Percentiles rank a stretch among this genome's conserved stretches.
Conservation (phyloP, 2,797 vertebrate genomes). For the Halcyon leucocephala region DNA sequence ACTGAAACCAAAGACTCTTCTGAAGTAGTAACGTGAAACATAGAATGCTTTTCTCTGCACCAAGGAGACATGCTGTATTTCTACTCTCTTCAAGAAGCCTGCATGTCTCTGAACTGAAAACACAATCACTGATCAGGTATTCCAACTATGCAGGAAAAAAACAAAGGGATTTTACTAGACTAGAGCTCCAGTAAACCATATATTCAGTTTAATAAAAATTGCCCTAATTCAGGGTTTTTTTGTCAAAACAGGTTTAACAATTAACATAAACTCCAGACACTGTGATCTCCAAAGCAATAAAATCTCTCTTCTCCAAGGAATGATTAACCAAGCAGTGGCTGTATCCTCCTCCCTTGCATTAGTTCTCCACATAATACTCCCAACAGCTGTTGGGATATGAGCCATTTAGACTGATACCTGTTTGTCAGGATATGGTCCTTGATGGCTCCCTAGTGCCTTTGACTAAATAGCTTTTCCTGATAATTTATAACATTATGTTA, state of each 20-base stretch:
- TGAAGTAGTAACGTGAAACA: neutral
- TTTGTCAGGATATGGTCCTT: neutral
- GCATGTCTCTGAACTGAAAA: neutral
- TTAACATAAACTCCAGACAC: neutral
- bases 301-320: neutral
- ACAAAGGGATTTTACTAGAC: neutral
- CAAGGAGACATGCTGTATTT: neutral
- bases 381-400: neutral
- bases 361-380: neutral
- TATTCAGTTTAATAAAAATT: neutral
- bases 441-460: neutral
- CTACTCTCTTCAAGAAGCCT: neutral
- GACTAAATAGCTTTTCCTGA: neutral
- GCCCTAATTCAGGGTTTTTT: neutral
- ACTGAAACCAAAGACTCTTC: neutral
- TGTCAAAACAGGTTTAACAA: slow-evolving; percentile 2
- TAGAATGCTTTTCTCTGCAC: neutral
- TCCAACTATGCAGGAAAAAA: neutral
- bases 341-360: neutral
- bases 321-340: neutral
- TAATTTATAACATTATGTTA: neutral
- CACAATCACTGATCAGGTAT: neutral
- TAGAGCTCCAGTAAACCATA: neutral
- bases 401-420: neutral
- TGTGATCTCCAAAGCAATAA: neutral